A percentile compares a stretch with the other conserved stretches of the same genome.
Conservation (phyloP, 2,888 invertebrate species). For the Agrotis clavis region DNA sequence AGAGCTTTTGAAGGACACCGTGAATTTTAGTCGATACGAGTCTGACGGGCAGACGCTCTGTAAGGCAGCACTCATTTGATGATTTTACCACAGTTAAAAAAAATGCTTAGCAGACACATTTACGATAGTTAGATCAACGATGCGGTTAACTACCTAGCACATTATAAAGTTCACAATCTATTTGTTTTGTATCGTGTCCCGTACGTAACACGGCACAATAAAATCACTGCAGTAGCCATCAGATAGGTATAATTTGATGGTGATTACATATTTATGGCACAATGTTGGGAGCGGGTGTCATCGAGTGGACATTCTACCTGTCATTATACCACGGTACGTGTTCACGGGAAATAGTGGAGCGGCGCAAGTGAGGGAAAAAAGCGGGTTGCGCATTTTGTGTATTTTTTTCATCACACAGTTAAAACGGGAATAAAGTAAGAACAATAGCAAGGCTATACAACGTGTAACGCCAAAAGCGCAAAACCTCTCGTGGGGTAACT, state of each 20-base stretch:
- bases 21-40: too few species aligned
- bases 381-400: neutral
- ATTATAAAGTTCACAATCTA: neutral
- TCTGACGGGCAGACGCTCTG: too few species aligned
- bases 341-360: conserved; percentile 5
- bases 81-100: too few species aligned
- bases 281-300: conserved; percentile 48
- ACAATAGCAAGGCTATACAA: neutral
- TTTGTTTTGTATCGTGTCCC: neutral
- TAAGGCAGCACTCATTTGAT: too few species aligned
- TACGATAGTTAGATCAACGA: too few species aligned
- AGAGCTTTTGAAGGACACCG: too few species aligned
- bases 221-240: conserved; percentile 22
- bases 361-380: neutral
- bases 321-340: conserved; percentile 55
- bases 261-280: conserved; percentile 48
- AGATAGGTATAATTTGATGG: conserved; percentile 34
- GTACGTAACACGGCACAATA: neutral
- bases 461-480: too few species aligned
- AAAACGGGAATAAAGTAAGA: neutral
- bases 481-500: too few species aligned
- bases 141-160: too few species aligned
- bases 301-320: conserved; percentile 58
- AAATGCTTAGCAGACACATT: too few species aligned
- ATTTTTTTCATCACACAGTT: too few species aligned